These are phyloP conservation scores for Coregonus suidteri DNA, from an alignment of 2,797 vertebrate species.

Conservation along the genomic window DNA sequence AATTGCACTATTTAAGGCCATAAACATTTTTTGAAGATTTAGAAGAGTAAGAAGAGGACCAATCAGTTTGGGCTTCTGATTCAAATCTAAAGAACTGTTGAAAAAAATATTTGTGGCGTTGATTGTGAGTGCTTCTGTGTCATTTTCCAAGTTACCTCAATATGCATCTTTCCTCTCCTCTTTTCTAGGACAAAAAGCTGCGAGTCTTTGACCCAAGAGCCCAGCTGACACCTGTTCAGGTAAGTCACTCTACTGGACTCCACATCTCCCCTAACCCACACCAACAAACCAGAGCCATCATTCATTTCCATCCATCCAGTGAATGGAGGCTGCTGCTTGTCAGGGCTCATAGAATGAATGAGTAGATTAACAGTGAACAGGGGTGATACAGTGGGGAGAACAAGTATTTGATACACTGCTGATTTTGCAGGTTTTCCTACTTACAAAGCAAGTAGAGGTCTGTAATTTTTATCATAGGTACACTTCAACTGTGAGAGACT, in stretches of 20 bases:
- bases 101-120: conserved; percentile 1
- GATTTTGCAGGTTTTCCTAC: no score
- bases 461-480: no score
- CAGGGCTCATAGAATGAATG: neutral
- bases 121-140: neutral
- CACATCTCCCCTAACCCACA: neutral
- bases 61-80: neutral
- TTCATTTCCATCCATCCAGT: neutral
- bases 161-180: neutral
- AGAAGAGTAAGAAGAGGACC: neutral
- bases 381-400: conserved; percentile 8
- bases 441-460: no score
- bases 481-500: no score
- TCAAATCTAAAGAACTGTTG: neutral
- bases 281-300: neutral
- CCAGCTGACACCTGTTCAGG: conserved; percentile 83
- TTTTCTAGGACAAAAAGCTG: conserved; percentile 88
- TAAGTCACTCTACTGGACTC: conserved; percentile 55
- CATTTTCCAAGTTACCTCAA: neutral
- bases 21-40: neutral
- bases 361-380: neutral
- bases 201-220: conserved; percentile 89
- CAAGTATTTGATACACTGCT: no score
- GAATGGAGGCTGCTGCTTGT: neutral
- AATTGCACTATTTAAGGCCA: neutral